These are phyloP conservation scores for Corythaeola cristata DNA, from an alignment of 2,113 vertebrate genomes.

Conservation along the genomic window DNA sequence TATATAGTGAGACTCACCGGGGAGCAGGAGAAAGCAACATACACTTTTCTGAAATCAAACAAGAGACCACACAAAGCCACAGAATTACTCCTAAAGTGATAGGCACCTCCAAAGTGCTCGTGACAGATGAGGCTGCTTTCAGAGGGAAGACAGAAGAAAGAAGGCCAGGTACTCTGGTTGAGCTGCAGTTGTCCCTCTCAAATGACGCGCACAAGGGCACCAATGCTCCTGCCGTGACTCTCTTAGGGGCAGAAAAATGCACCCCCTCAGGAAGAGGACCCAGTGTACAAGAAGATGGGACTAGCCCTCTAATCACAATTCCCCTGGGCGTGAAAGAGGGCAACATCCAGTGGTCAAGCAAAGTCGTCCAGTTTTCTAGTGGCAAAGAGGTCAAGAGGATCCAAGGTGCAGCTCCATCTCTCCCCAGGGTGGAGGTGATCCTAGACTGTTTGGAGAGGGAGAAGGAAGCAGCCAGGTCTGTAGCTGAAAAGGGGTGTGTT, in stretches of 20 bases:
- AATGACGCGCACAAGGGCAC: conserved; percentile 61
- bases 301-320: conserved; percentile 8
- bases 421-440: conserved; percentile 83
- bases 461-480: conserved; percentile 75
- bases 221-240: conserved; percentile 68
- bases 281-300: not conserved
- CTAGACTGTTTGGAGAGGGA: conserved; percentile 77
- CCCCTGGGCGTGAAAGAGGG: conserved; percentile 34
- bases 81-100: conserved; percentile 48
- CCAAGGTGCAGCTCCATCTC: conserved; percentile 59
- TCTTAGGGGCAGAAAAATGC: conserved; percentile 68
- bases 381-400: conserved; percentile 71
- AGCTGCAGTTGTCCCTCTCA: conserved; percentile 87
- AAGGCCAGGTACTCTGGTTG: conserved; percentile 76
- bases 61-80: conserved; percentile 58
- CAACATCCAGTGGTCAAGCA: conserved; percentile 65
- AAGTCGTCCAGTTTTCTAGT: conserved; percentile 70
- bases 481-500: conserved; percentile 79
- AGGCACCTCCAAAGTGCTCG: conserved; percentile 16
- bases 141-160: conserved; percentile 28
- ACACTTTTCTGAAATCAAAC: conserved; percentile 35
- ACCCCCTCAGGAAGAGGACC: conserved; percentile 40
- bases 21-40: conserved; percentile 62
- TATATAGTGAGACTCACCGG: conserved; percentile 65
- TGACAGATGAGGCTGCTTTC: conserved; percentile 33